Conservation (phyloP, 2,113 vertebrate genomes). For the Megaceryle maxima region DNA sequence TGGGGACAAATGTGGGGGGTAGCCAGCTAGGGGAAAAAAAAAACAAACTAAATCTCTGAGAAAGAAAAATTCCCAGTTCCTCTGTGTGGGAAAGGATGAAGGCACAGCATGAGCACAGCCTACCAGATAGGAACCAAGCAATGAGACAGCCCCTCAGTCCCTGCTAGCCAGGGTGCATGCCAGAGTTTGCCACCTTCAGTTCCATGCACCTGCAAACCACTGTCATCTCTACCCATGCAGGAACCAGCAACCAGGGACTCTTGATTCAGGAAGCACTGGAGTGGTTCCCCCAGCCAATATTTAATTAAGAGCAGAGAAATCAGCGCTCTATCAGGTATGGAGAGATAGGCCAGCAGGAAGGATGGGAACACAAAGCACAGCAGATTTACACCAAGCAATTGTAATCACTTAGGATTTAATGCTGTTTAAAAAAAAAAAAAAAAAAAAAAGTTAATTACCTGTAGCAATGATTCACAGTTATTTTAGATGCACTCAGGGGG, state of each 20-base stretch:
- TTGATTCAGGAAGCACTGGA: not conserved
- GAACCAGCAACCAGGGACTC: not conserved
- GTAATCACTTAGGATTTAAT: conserved; percentile 48
- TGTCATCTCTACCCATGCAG: not conserved
- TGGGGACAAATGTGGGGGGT: not conserved
- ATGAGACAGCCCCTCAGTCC: fast-evolving
- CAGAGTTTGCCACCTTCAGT: not conserved
- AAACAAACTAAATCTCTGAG: not conserved
- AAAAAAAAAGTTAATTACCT: conserved; percentile 30
- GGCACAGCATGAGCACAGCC: not conserved
- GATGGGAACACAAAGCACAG: not conserved
- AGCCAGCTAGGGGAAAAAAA: not conserved
- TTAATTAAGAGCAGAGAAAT: not conserved
- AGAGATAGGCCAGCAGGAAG: not conserved
- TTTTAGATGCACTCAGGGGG: conserved; percentile 49
- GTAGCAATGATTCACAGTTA: conserved; percentile 45
- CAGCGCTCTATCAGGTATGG: not conserved
- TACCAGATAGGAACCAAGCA: not conserved
- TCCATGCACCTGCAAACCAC: not conserved
- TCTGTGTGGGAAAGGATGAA: not conserved
- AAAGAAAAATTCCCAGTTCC: not conserved
- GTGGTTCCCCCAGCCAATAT: not conserved
- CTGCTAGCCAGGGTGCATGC: fast-evolving
- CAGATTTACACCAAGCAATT: not conserved
- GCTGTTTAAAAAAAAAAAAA: not conserved